Evolutionary conservation across 2,113 vertebrate genomes (phyloP).

Genomic region (Microtus montanus): DNA sequence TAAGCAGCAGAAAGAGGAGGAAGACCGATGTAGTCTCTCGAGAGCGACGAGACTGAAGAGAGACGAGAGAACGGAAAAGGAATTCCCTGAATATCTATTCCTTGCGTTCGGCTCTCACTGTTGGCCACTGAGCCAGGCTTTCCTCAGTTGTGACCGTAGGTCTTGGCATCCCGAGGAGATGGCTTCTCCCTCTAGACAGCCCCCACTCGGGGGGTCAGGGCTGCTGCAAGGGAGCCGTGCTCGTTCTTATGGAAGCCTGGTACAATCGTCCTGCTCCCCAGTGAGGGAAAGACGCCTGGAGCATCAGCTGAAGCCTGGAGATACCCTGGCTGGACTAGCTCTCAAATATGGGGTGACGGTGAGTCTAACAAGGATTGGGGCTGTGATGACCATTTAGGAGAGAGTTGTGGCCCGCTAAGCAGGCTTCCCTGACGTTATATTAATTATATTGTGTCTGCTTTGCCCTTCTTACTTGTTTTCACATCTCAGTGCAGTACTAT

Average conservation of each 20-base stretch:
- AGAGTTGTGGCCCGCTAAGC: background rate
- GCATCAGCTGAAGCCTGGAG: constrained; percentile 89
- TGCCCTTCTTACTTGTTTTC: background rate
- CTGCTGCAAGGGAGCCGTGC: constrained; percentile 84
- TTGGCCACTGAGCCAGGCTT: background rate
- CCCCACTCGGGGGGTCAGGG: constrained; percentile 67
- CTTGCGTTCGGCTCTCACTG: background rate
- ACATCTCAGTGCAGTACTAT: background rate
- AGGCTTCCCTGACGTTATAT: background rate
- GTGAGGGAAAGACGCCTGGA: constrained; percentile 85
- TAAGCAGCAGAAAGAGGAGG: background rate
- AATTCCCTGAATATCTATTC: background rate
- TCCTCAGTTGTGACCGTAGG: background rate
- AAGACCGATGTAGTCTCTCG: background rate
- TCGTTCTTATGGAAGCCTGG: constrained; percentile 92
- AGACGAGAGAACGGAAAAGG: background rate
- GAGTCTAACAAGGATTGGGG: constrained; percentile 74
- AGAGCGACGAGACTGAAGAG: background rate
- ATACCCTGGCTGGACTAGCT: constrained; percentile 92
- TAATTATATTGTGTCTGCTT: background rate
- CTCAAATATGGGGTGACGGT: constrained; percentile 94
- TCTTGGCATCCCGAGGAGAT: constrained; percentile 54
- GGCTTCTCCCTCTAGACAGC: constrained; percentile 76
- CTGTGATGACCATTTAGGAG: background rate
- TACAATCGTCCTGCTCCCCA: constrained; percentile 85